Conservation (phyloP, 1,140 invertebrate genomes). For the Temnothorax curvispinosus region DNA sequence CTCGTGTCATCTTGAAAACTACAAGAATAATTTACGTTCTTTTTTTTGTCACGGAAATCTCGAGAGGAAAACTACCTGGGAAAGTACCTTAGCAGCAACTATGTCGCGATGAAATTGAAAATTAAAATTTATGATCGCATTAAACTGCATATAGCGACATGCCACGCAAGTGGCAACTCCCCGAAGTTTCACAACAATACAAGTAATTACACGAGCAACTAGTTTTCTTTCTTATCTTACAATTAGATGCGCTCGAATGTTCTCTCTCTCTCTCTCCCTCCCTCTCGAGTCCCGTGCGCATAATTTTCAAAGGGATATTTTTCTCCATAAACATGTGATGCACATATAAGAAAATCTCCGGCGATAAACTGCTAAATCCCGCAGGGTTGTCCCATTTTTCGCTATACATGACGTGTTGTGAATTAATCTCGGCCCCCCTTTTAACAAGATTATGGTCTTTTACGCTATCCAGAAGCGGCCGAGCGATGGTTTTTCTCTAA, state of each 20-base stretch:
- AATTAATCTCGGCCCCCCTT: conserved; percentile 32
- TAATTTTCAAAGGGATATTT: neutral
- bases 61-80: neutral
- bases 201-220: conserved; percentile 58
- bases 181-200: conserved; percentile 67
- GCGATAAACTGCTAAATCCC: conserved; percentile 14
- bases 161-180: conserved; percentile 1
- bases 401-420: neutral
- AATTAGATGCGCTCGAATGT: neutral
- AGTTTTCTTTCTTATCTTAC: conserved; percentile 39
- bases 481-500: conserved; percentile 45
- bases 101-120: conserved; percentile 68
- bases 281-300: neutral
- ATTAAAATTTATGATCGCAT: conserved; percentile 75
- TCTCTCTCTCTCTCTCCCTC: neutral
- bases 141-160: conserved; percentile 57
- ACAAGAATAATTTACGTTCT: neutral
- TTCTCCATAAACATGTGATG: neutral
- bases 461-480: conserved; percentile 16
- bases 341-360: conserved; percentile 39
- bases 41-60: neutral
- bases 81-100: neutral
- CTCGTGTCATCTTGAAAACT: neutral
- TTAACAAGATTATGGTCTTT: conserved; percentile 35
- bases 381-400: conserved; percentile 38